A percentile compares a stretch with the other conserved stretches of the same genome.
These are phyloP conservation scores for Apantesis nais DNA, from an alignment of 2,888 invertebrate genomes.

Conservation along the genomic window DNA sequence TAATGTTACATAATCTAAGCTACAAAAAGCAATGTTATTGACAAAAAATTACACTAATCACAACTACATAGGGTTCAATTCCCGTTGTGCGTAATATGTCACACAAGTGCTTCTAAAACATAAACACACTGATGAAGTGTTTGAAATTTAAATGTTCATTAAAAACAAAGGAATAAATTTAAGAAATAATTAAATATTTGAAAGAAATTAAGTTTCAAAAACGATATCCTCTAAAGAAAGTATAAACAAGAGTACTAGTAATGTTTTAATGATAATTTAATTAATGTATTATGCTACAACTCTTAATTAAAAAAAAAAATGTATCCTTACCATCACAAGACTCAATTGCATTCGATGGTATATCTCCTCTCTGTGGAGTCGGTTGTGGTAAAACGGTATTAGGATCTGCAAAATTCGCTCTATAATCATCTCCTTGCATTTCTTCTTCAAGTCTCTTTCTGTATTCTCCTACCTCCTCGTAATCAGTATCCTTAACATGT, in stretches of 20 bases:
- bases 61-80: background rate
- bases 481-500: conserved; percentile 67
- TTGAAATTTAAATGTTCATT: background rate
- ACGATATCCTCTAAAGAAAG: background rate
- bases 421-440: conserved; percentile 78
- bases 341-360: conserved; percentile 75
- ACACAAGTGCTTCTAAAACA: background rate
- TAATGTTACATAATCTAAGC: background rate
- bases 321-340: conserved; percentile 74
- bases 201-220: background rate
- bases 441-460: conserved; percentile 68
- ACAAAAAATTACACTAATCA: background rate
- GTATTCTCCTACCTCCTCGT: conserved; percentile 73
- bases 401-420: conserved; percentile 68
- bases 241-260: no score
- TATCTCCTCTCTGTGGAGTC: conserved; percentile 68
- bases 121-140: background rate
- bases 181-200: background rate
- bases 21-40: background rate
- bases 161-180: background rate
- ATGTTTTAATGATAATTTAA: no score
- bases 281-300: no score
- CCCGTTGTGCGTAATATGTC: background rate
- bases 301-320: no score
- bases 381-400: conserved; percentile 58